phyloP scores from a whole-genome alignment of 2,797 vertebrate genomes.

The Acanthornis magna region DNA sequence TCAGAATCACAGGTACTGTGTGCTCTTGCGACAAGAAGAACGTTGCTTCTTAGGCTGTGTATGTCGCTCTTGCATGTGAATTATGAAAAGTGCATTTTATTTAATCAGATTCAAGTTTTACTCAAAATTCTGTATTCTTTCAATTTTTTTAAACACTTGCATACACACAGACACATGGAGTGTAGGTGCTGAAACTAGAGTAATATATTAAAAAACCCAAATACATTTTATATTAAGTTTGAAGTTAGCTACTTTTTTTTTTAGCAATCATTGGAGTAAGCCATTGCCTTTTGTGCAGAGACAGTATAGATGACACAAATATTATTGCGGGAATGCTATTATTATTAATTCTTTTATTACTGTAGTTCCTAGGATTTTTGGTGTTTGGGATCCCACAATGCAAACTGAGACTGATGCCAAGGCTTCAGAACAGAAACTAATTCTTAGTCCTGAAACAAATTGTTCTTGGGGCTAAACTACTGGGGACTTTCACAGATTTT shows the following conservation, averaged over 20 bases:
- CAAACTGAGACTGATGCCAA: not conserved
- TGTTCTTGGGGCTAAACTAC: not conserved
- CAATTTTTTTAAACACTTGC: not conserved
- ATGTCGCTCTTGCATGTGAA: not conserved
- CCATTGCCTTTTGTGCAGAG: not conserved
- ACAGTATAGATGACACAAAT: not conserved
- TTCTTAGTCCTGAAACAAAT: not conserved
- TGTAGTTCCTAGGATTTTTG: not conserved
- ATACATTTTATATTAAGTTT: not conserved
- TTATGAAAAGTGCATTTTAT: not conserved
- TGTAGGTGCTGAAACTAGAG: not conserved
- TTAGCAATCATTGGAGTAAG: not conserved
- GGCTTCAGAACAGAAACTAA: not conserved
- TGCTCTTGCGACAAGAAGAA: not conserved
- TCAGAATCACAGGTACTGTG: not conserved
- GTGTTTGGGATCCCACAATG: not conserved
- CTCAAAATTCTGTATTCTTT: not conserved
- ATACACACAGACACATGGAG: rapidly evolving
- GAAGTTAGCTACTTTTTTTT: not conserved
- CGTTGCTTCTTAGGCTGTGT: not conserved
- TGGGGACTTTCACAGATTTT: not conserved
- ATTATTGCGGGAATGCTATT: not conserved
- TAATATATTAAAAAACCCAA: not conserved
- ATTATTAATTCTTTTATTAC: not conserved
- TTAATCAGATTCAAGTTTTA: not conserved